Base-by-base conservation (phyloP, 1,140 invertebrate species). In the Drosophila elegans region DNA sequence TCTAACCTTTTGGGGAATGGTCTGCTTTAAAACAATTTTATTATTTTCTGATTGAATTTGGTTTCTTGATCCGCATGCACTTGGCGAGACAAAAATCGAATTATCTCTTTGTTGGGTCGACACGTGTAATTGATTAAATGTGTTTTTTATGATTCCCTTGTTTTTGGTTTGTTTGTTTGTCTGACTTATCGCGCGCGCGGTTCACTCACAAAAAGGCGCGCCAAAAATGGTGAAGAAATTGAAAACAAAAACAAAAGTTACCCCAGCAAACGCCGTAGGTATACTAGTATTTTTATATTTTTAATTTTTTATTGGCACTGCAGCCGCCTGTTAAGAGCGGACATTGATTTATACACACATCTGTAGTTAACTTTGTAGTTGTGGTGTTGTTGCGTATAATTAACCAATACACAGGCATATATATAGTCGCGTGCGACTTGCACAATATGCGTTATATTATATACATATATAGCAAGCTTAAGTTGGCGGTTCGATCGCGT, bases 341-440 rank as follows among this genome's bases (percentile, higher is more conserved):
- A 71, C 49, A 71, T 71, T 71, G 67, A 69, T 71, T 71, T 71
- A 71, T 71, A 27, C 67, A 71, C 67, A 71, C 67, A 71, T 57
- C 21, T 72, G 54, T 21, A 59, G 53, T 29, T 44, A 29, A 72
- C 69, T 59, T 51, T 44, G 44, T 59, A 45, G 64, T 71, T 72
- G 66, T 67, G 44, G 61, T 29, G 1, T 21, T 21, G 66, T 46
- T 62, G 67, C 64, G 45, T 72, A 60, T 76, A 76, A 80, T 80
- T 85, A 77, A 80, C 66, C 62, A 60, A 71, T 38, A 59, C 34
- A 60, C 34, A 45, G 32, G n/a, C 44, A 38, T 3, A 21, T 45
- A 49, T 59, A 41, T 44, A 52, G 46, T 57, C 57, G 69, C 69
- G 62, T 83, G 79, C 72, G 79, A 61, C 80, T 83, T 84, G 72